Evolutionary conservation across 2,888 invertebrate genomes (phyloP), one percentile per base, ranked within the genome.

Genomic region (Nymphalis polychloros): DNA sequence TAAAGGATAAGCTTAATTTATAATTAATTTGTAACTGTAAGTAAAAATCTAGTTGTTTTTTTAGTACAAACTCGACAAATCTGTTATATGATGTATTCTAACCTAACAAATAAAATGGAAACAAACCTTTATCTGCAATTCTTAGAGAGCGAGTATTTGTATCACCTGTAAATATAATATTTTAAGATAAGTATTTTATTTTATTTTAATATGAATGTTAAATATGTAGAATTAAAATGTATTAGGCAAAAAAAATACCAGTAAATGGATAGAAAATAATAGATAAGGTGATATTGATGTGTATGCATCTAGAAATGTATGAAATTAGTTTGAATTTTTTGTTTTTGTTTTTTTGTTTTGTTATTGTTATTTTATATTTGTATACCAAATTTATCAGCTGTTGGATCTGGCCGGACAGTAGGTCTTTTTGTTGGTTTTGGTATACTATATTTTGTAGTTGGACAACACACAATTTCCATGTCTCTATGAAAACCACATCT

Each of bases 81-180:
- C 35, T 8, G 41, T 41, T 41, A 41, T 13, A 41, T 13, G 13
- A 41, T 41, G 13, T 41, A 41, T 41, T 41, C 13, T 41, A 10
- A 13, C 4, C 13, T 41, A 10, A 41, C 4, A 41, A 41, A 41
- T 49, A 48, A 31, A 41, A 47, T 59, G 13, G 55, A 55, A 41
- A 69, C 72, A 76, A 69, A 89, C 89, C 88, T 83, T 71, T 82
- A 57, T 87, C 87, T 31, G 86, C 82, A 68, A 81, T 80, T 68
- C 84, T 83, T 63, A 77, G 69, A 35, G 63, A 31, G 65, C 55
- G 71, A 61, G 72, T 73, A 19, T 66, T 70, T 57, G 73, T 68
- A 2, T 77, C 77, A 23, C 79, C 83, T 83, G 69, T 63, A 81
- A 78, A 52, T 27, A 52, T 52, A 52, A 23, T 27, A 27, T 52